These are phyloP conservation scores for Malacoraja senta DNA, from an alignment of 2,797 vertebrate genomes.

Conservation along the genomic window DNA sequence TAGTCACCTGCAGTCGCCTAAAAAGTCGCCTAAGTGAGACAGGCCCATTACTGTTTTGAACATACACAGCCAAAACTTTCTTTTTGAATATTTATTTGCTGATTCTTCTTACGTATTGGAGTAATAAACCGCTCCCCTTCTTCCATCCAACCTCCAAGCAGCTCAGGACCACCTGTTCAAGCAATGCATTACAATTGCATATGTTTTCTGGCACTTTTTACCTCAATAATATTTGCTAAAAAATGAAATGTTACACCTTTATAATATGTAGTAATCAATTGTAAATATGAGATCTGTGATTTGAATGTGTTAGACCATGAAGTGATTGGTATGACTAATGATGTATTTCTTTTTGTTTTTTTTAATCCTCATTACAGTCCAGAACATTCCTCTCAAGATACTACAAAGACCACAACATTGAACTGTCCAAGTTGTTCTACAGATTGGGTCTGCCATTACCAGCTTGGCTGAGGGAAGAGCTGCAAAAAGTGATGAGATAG, in stretches of 20 bases:
- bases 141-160: too few species aligned
- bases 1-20: too few species aligned
- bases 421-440: constrained; percentile 96
- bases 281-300: neutral
- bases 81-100: too few species aligned
- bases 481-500: constrained; percentile 64
- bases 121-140: too few species aligned
- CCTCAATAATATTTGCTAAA: neutral
- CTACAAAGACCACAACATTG: constrained; percentile 94
- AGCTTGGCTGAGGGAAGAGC: constrained; percentile 90
- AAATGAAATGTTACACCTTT: neutral
- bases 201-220: neutral
- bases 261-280: neutral
- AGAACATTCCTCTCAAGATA: constrained; percentile 84
- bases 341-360: neutral
- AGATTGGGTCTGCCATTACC: constrained; percentile 91
- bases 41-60: too few species aligned
- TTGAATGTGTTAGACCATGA: neutral
- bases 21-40: too few species aligned
- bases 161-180: neutral
- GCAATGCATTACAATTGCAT: neutral
- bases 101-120: too few species aligned
- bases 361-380: constrained; percentile 60
- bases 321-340: neutral
- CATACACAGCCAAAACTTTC: too few species aligned